Evolutionary conservation across 2,888 invertebrate genomes (phyloP).

Genomic region (Leptopilina myrica): DNA sequence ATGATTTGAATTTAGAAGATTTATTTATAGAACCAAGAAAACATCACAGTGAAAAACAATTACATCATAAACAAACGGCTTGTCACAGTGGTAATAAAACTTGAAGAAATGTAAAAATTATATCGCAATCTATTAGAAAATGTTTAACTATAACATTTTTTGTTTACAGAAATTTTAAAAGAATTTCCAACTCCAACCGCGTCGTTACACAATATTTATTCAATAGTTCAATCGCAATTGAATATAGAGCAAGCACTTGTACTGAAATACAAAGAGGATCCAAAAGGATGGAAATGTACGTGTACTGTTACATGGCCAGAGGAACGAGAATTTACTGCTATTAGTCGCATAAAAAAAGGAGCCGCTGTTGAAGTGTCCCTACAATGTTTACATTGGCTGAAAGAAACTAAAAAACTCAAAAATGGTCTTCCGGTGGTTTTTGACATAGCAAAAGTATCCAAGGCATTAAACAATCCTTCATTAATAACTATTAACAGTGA

Average conservation of each 20-base stretch:
- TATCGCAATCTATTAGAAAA: not conserved
- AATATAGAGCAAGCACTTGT: not conserved
- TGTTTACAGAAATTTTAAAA: constrained; percentile 6
- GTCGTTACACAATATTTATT: constrained; percentile 3
- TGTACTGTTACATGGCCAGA: constrained; percentile 81
- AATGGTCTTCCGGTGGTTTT: constrained; percentile 79
- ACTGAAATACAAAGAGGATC: not conserved
- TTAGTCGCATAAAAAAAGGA: constrained; percentile 78
- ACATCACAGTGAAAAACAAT: constrained; percentile 4
- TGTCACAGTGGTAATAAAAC: constrained; percentile 1
- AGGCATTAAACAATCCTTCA: constrained; percentile 72
- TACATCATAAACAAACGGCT: not conserved
- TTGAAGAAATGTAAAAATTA: not conserved
- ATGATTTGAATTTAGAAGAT: no score
- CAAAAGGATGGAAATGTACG: constrained; percentile 78
- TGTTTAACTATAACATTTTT: not conserved
- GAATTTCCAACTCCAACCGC: constrained; percentile 14
- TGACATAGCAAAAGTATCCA: constrained; percentile 72
- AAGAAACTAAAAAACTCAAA: constrained; percentile 76
- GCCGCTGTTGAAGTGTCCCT: constrained; percentile 79
- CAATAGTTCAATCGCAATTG: constrained; percentile 20
- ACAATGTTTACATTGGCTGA: constrained; percentile 79
- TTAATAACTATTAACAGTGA: constrained; percentile 71
- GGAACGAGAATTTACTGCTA: constrained; percentile 78
- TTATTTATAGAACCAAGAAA: not conserved